These are phyloP conservation scores for Sphaerophoria rueppellii DNA, from an alignment of 2,888 invertebrate species.

Conservation along the genomic window DNA sequence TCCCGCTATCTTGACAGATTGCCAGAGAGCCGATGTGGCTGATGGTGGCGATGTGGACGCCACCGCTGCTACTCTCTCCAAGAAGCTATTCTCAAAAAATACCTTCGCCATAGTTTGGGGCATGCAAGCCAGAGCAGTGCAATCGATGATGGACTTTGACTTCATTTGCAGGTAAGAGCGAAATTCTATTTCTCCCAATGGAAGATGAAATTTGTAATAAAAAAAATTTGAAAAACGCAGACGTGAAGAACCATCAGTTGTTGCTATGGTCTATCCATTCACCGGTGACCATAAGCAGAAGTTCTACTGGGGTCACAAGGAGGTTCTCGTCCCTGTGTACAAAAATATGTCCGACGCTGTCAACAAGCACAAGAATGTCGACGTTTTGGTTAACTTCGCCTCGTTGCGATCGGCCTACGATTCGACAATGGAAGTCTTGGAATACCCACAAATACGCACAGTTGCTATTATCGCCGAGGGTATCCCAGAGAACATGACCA, in stretches of 20 bases:
- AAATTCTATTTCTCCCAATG: neutral
- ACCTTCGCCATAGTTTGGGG: constrained; percentile 99
- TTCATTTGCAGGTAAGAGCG: constrained; percentile 81
- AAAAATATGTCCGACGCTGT: constrained; percentile 98
- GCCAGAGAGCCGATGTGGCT: constrained; percentile 75
- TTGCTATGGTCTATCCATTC: constrained; percentile 99
- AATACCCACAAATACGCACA: constrained; percentile 96
- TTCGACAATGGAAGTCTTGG: constrained; percentile 96
- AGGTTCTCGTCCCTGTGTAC: constrained; percentile 96
- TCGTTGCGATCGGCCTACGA: constrained; percentile 98
- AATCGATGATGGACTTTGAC: constrained; percentile 83
- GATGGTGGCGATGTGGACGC: constrained; percentile 69
- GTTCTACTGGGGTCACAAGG: constrained; percentile 99
- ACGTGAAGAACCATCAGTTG: constrained; percentile 95
- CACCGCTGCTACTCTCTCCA: constrained; percentile 75
- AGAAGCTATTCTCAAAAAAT: constrained; percentile 89
- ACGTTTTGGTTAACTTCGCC: constrained; percentile 98
- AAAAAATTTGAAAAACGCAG: constrained; percentile 87
- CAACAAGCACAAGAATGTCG: constrained; percentile 96
- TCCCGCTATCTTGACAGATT: constrained; percentile 82
- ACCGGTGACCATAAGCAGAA: constrained; percentile 99
- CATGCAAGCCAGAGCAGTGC: constrained; percentile 98
- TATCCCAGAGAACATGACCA: constrained; percentile 99
- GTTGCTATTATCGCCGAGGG: constrained; percentile 99
- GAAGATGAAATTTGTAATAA: constrained; percentile 21